Conservation (phyloP, 2,113 vertebrate genomes). For the Pristiophorus japonicus region DNA sequence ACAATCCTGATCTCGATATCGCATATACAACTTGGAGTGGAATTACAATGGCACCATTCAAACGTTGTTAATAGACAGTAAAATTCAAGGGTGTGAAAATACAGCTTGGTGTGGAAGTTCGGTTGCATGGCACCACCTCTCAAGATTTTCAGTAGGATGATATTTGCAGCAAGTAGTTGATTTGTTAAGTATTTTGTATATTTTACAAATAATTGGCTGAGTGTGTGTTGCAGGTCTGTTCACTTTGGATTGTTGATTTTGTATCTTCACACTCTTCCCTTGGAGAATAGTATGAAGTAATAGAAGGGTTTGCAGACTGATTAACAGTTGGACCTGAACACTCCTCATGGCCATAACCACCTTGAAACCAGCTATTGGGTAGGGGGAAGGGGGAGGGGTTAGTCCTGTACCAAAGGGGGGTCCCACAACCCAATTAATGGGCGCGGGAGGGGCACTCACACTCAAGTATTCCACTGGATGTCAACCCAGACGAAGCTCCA, state of each 20-base stretch:
- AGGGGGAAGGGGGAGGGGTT: too few species aligned
- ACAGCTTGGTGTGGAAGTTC: neutral
- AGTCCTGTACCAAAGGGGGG: neutral
- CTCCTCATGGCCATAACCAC: neutral
- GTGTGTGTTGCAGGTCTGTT: neutral
- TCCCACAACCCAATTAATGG: neutral
- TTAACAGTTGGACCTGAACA: neutral
- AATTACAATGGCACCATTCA: neutral
- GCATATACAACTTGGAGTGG: neutral
- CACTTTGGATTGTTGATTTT: neutral
- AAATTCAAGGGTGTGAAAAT: neutral
- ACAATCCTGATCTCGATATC: neutral
- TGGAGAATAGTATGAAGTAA: neutral
- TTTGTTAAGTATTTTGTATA: neutral
- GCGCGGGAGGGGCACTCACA: too few species aligned
- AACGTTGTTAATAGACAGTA: neutral
- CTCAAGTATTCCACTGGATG: neutral
- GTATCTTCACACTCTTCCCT: neutral
- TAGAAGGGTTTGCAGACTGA: neutral
- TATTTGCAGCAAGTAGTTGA: neutral
- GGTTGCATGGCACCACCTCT: neutral
- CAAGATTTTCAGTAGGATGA: neutral
- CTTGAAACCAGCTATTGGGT: neutral
- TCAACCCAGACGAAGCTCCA: neutral
- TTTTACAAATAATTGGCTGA: neutral